These are phyloP conservation scores for Notiomystis cincta DNA, from an alignment of 2,113 vertebrate genomes.

Conservation along the genomic window DNA sequence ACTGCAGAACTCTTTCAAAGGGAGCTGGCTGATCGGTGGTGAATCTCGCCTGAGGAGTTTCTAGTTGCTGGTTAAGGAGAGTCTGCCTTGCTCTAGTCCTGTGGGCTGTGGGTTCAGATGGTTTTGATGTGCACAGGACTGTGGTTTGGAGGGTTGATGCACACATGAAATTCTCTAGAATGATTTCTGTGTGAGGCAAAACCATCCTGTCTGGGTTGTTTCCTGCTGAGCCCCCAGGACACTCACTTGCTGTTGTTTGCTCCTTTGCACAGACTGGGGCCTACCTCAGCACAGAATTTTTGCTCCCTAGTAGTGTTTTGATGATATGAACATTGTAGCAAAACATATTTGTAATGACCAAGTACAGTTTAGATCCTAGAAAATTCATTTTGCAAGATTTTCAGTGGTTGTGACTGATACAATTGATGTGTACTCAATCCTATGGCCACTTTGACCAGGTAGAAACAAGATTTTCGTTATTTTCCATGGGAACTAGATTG, in stretches of 20 bases:
- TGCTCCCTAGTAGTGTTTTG: not conserved
- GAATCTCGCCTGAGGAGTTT: not conserved
- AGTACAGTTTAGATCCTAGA: not conserved
- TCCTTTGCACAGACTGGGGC: not conserved
- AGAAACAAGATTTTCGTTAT: not conserved
- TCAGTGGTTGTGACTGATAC: not conserved
- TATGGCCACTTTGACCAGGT: not conserved
- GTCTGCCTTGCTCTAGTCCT: not conserved
- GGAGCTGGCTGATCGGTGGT: not conserved
- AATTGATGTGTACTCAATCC: not conserved
- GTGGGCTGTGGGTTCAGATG: not conserved
- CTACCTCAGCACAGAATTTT: not conserved
- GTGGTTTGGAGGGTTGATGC: not conserved
- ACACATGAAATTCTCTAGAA: not conserved
- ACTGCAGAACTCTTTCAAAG: not conserved
- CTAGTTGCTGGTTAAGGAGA: not conserved
- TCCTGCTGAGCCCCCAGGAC: not conserved
- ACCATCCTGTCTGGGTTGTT: accelerated
- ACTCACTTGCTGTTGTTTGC: not conserved
- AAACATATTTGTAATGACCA: not conserved
- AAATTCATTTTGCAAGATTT: not conserved
- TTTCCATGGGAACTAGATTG: not conserved
- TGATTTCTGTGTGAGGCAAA: not conserved
- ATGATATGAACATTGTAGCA: not conserved
- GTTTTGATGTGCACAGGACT: not conserved